Evolutionary conservation across 2,888 invertebrate genomes (phyloP), one percentile per base, ranked within the genome.

Genomic region (Aspidapion aeneum): DNA sequence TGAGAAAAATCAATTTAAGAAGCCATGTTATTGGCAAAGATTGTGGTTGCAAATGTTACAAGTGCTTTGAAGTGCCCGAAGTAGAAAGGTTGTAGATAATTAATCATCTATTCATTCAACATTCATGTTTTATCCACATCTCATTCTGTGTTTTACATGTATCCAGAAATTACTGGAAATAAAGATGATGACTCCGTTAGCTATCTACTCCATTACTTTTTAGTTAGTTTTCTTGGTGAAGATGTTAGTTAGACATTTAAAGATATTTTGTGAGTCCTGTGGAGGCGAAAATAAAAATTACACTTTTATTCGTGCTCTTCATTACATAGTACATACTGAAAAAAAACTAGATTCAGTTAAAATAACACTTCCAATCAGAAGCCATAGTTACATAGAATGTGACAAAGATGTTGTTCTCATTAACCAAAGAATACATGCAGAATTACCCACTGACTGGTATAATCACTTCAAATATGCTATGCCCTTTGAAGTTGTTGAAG

Each of bases 331-430:
- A 18, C 69, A 70, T 54, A 17, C 18, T 2, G 50, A 61, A 58
- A 67, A 70, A 57, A 62, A 58, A 21, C 54, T 72, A 1, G 70
- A 73, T 54, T 64, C 58, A 21, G 62, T 70, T 20, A 68, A 67
- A 56, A 58, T 74, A 12, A 70, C 69, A 49, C 73, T 72, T 64
- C 72, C 72, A 19, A 63, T 73, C 9, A 66, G 72, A 61, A 71
- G 73, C 7, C 70, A 69, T 57, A 71, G 68, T 7, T 72, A 72
- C 62, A 18, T 70, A 17, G 69, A 73, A 56, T 70, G 71, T 51
- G 72, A 73, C 54, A 69, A 67, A 62, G 70, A 35, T 12, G 35
- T 35, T 35, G 35, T 3, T 35, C 35, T 35, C 5, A 12, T 35
- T 3, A 35, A 35, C 35, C 35, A 35, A 12, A 35, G 12, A 35